phyloP scores from a whole-genome alignment of 2,113 vertebrate genomes.

The Larimichthys crocea region DNA sequence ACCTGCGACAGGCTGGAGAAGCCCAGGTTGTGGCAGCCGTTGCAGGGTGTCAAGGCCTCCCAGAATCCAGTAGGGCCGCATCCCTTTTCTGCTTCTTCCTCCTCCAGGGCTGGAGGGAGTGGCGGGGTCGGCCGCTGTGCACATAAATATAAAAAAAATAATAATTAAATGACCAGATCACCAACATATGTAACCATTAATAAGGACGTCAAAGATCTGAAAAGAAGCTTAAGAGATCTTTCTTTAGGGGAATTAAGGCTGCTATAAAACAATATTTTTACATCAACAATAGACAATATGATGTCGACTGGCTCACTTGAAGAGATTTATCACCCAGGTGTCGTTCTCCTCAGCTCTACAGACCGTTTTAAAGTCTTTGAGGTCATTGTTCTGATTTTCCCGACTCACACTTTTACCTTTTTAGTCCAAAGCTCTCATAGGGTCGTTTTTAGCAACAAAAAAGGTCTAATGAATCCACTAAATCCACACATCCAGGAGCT shows the following conservation, averaged over 20 bases:
- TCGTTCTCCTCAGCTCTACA: background rate
- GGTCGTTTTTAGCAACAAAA: background rate
- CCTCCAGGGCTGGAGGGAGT: conserved; percentile 85
- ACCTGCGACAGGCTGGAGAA: conserved; percentile 93
- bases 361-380: background rate
- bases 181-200: background rate
- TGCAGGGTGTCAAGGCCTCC: conserved; percentile 95
- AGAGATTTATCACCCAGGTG: background rate
- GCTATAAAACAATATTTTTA: background rate
- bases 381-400: background rate
- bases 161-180: background rate
- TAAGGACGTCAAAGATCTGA: background rate
- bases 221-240: too few species aligned
- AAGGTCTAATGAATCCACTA: background rate
- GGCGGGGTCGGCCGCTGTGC: conserved; percentile 87
- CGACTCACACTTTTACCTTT: background rate
- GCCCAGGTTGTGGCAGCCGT: conserved; percentile 94
- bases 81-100: conserved; percentile 88
- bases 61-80: conserved; percentile 94
- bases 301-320: too few species aligned
- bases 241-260: background rate
- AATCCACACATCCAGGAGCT: background rate
- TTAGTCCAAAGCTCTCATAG: background rate
- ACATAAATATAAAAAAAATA: background rate
- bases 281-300: background rate